phyloP scores from a whole-genome alignment of 2,888 invertebrate species.

The Eumerus sabulonum region DNA sequence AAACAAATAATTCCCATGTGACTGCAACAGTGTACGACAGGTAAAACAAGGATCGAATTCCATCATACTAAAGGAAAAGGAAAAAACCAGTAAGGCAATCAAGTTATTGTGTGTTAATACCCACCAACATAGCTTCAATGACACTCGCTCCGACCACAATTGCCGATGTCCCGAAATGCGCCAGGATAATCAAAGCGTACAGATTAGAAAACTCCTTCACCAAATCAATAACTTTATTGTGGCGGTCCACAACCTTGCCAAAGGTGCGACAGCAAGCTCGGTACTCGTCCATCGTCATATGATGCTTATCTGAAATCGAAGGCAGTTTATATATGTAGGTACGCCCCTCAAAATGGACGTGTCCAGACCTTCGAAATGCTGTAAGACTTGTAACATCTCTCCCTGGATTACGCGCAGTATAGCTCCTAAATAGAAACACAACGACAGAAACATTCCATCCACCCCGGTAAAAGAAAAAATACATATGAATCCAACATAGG shows the following conservation, averaged over 20 bases:
- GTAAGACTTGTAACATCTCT: conserved; percentile 23
- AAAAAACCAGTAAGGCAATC: background rate
- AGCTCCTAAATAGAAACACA: conserved; percentile 41
- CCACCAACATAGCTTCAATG: conserved; percentile 47
- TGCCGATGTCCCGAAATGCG: conserved; percentile 47
- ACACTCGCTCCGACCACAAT: conserved; percentile 48
- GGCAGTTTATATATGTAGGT: too few relatives aligned
- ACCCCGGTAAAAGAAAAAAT: conserved; percentile 35
- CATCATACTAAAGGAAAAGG: conserved; percentile 28
- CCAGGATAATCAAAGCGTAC: conserved; percentile 42
- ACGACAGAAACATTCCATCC: conserved; percentile 46
- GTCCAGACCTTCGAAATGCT: conserved; percentile 1
- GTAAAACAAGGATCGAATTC: conserved; percentile 17
- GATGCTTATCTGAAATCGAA: background rate
- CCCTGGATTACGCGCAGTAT: conserved; percentile 34
- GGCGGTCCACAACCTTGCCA: conserved; percentile 23
- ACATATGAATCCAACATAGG: conserved; percentile 33
- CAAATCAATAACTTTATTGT: conserved; percentile 44
- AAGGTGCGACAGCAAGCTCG: conserved; percentile 8
- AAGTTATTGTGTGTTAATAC: background rate
- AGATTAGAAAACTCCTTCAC: conserved; percentile 21
- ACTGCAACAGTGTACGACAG: conserved; percentile 31
- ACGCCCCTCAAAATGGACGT: background rate
- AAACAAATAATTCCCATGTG: conserved; percentile 35
- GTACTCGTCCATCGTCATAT: conserved; percentile 1